phyloP scores from a whole-genome alignment of 2,113 vertebrate species.

The Chloroceryle aenea region DNA sequence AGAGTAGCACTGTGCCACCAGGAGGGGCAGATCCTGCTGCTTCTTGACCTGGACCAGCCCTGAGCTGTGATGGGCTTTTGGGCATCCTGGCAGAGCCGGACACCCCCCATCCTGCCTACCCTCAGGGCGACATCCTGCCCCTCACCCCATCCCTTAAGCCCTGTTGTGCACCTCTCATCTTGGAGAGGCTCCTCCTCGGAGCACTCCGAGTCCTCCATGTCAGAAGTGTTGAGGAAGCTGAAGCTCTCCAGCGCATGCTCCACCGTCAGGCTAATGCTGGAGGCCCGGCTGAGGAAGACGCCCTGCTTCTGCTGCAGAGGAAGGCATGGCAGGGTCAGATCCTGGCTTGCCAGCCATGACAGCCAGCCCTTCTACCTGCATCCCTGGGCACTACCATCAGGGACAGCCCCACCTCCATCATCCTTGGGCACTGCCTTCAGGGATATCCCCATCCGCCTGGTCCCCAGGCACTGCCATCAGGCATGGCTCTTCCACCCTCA shows the following conservation, averaged over 20 bases:
- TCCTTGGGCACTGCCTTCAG: background rate
- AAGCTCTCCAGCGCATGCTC: constrained; percentile 94
- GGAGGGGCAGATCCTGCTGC: background rate
- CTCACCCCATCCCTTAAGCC: background rate
- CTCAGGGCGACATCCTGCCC: background rate
- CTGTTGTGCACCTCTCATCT: constrained; percentile 22
- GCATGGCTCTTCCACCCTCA: background rate
- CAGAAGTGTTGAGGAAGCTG: constrained; percentile 91
- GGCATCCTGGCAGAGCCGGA: background rate
- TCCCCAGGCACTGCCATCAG: too few relatives aligned
- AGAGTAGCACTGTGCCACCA: background rate
- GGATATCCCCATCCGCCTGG: background rate
- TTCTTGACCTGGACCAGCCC: background rate
- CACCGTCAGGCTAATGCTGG: constrained; percentile 92
- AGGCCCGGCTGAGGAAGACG: constrained; percentile 84
- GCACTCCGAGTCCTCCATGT: constrained; percentile 82
- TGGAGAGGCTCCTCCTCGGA: constrained; percentile 65
- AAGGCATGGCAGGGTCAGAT: background rate
- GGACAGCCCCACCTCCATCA: rapidly evolving
- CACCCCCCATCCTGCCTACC: background rate
- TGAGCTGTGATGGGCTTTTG: background rate
- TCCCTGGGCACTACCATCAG: background rate
- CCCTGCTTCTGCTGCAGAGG: constrained; percentile 80
- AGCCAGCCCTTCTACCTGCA: background rate
- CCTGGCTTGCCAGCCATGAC: background rate